These are phyloP conservation scores for Tetranychus truncatus DNA, from an alignment of 2,888 invertebrate species.

Conservation along the genomic window DNA sequence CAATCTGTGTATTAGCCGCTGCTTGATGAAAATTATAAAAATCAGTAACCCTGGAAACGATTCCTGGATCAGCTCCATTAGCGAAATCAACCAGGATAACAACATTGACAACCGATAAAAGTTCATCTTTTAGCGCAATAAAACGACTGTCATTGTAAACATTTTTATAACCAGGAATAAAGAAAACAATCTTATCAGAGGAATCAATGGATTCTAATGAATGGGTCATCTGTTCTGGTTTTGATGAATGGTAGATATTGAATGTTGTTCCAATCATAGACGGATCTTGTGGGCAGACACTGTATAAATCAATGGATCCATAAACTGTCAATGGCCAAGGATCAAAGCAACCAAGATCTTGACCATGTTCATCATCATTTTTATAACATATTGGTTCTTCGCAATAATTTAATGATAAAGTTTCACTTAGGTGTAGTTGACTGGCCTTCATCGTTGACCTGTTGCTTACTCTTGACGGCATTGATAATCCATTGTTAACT, in stretches of 20 bases:
- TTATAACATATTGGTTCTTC: too few relatives aligned
- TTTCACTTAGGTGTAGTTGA: too few relatives aligned
- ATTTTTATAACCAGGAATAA: conserved; percentile 13
- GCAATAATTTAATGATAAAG: too few relatives aligned
- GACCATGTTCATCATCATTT: not conserved
- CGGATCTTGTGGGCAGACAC: not conserved
- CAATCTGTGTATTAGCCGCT: conserved; percentile 15
- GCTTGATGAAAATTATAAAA: conserved; percentile 14
- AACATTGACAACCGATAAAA: not conserved
- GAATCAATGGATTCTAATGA: not conserved
- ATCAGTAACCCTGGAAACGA: not conserved
- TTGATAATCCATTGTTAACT: too few relatives aligned
- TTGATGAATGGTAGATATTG: not conserved
- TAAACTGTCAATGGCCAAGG: conserved; percentile 1
- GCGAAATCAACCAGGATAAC: conserved; percentile 19
- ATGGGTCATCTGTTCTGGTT: not conserved
- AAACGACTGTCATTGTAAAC: conserved; percentile 4
- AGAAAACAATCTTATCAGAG: conserved; percentile 9
- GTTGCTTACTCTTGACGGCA: too few relatives aligned
- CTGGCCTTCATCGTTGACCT: too few relatives aligned
- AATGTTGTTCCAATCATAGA: not conserved
- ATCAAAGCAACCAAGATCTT: conserved; percentile 2
- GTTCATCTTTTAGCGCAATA: conserved; percentile 6
- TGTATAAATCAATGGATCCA: not conserved
- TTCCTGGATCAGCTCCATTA: conserved; percentile 12